Percentiles rank a stretch among this genome's conserved stretches.
Conservation (phyloP, 2,797 vertebrate species). For the Sandelia bainsii region DNA sequence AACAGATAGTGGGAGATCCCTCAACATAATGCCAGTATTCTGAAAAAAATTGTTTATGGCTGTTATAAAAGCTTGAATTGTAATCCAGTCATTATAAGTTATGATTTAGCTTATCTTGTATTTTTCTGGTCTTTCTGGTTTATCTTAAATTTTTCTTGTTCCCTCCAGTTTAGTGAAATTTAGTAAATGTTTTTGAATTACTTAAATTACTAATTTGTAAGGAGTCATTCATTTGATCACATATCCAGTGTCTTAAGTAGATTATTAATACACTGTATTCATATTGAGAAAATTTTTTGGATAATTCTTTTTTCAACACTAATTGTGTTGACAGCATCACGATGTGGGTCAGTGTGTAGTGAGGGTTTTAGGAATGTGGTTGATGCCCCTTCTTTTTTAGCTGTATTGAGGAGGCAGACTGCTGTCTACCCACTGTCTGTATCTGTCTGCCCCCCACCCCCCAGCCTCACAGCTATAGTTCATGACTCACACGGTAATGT, state of each 20-base stretch:
- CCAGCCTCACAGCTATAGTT: slow-evolving; percentile 26
- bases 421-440: slow-evolving; percentile 41
- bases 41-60: neutral
- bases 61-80: neutral
- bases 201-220: no score
- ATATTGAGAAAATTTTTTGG: neutral
- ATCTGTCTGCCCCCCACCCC: slow-evolving; percentile 12
- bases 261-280: slow-evolving; percentile 2
- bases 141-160: no score
- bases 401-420: slow-evolving; percentile 38
- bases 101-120: no score
- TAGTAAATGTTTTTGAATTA: no score
- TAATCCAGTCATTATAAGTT: neutral
- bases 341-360: slow-evolving; percentile 4
- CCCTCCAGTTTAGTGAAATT: no score
- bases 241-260: neutral
- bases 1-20: neutral
- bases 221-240: neutral
- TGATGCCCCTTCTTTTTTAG: slow-evolving; percentile 23
- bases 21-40: neutral
- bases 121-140: no score
- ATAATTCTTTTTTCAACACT: neutral
- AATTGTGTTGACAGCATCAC: slow-evolving; percentile 3
- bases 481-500: slow-evolving; percentile 47
- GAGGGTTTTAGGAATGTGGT: slow-evolving; percentile 20